phyloP scores from a whole-genome alignment of 2,113 vertebrate species.

The Phycodurus eques region DNA sequence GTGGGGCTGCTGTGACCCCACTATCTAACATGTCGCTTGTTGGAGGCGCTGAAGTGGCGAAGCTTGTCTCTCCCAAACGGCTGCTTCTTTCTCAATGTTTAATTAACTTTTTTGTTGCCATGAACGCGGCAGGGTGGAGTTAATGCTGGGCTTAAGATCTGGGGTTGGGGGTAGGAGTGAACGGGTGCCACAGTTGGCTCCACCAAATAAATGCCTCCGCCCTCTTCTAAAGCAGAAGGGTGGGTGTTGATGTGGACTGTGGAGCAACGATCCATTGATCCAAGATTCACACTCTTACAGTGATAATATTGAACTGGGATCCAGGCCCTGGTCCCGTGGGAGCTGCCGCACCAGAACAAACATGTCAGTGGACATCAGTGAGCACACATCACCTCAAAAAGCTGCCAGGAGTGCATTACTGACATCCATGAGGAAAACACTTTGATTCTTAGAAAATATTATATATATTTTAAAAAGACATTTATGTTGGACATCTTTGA shows the following conservation, averaged over 20 bases:
- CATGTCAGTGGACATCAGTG: slow-evolving; percentile 1
- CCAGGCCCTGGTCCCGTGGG: neutral
- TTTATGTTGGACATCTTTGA: neutral
- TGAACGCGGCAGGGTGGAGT: slow-evolving; percentile 49
- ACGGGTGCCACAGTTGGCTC: slow-evolving; percentile 28
- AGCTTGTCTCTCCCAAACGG: neutral
- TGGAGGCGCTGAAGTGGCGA: slow-evolving; percentile 21
- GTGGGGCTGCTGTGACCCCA: slow-evolving; percentile 34
- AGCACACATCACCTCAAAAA: slow-evolving; percentile 2
- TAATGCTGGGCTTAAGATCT: slow-evolving; percentile 17
- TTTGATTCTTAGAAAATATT: neutral
- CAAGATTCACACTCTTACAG: slow-evolving; percentile 10
- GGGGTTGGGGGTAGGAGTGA: slow-evolving; percentile 11
- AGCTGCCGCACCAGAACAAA: slow-evolving; percentile 4
- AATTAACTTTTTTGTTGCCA: slow-evolving; percentile 59
- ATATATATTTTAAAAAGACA: neutral
- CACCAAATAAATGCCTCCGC: slow-evolving; percentile 38
- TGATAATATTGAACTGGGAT: slow-evolving; percentile 53
- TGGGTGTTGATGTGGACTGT: slow-evolving; percentile 4
- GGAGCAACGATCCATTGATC: slow-evolving; percentile 37
- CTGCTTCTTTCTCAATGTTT: slow-evolving; percentile 37
- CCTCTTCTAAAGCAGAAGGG: slow-evolving; percentile 31
- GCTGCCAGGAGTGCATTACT: neutral
- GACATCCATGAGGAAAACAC: neutral
- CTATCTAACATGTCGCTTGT: slow-evolving; percentile 20